phyloP scores from a whole-genome alignment of 2,797 vertebrate genomes.

The Liparis tanakae region DNA sequence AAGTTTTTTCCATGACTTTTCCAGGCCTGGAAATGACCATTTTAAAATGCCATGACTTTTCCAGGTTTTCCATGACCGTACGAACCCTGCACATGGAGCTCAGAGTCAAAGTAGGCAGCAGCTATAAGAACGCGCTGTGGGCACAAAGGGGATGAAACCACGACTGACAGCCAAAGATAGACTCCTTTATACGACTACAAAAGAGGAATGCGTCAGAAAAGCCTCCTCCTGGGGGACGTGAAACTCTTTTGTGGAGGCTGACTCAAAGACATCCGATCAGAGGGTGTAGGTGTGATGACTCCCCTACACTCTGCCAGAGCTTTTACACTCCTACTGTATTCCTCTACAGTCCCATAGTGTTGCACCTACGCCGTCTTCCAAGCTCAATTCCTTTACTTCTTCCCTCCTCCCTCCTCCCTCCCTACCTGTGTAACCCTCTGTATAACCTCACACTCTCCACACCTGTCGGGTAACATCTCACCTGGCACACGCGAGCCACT shows the following conservation, averaged over 20 bases:
- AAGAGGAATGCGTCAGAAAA: slow-evolving; percentile 61
- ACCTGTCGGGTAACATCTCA: slow-evolving; percentile 69
- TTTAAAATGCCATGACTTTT: too few relatives aligned
- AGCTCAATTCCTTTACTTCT: slow-evolving; percentile 1
- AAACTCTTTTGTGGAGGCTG: slow-evolving; percentile 39
- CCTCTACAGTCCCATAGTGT: neutral
- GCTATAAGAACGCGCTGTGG: slow-evolving; percentile 19
- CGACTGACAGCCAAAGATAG: slow-evolving; percentile 64
- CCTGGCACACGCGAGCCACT: slow-evolving; percentile 98
- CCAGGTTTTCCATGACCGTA: too few relatives aligned
- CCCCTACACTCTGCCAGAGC: slow-evolving; percentile 10
- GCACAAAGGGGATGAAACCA: slow-evolving; percentile 38
- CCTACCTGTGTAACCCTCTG: neutral
- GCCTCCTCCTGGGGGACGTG: slow-evolving; percentile 39
- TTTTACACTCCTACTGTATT: neutral
- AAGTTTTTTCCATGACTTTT: too few relatives aligned
- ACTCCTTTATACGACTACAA: slow-evolving; percentile 63
- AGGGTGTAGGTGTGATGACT: slow-evolving; percentile 28
- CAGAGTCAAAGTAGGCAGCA: slow-evolving; percentile 19
- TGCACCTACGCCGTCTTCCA: neutral
- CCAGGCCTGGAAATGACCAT: too few relatives aligned
- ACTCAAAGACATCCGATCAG: slow-evolving; percentile 47
- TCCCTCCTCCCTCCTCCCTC: neutral
- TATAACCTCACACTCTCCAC: slow-evolving; percentile 36
- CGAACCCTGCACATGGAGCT: too few relatives aligned